These are phyloP conservation scores for Scaptomyza parva DNA, from an alignment of 2,888 invertebrate genomes.

Conservation along the genomic window DNA sequence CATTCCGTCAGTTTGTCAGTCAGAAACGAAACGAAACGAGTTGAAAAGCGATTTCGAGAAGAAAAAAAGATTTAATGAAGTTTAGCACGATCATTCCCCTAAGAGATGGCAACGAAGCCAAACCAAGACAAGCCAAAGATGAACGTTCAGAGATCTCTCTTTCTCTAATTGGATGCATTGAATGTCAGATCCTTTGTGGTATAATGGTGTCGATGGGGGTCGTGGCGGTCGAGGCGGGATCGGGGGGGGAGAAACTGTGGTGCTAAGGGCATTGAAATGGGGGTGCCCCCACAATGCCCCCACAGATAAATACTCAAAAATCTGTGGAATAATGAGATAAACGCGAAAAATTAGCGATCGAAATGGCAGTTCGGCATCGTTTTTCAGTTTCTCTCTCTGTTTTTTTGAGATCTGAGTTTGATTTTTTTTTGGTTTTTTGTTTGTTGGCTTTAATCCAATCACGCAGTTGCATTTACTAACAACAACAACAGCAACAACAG, in stretches of 20 bases:
- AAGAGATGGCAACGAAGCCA: conserved; percentile 49
- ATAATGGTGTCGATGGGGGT: background rate
- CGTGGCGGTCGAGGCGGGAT: too few relatives aligned
- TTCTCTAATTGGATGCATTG: conserved; percentile 74
- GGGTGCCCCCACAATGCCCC: conserved; percentile 45
- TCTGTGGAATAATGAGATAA: conserved; percentile 83
- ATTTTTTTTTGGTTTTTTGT: conserved; percentile 22
- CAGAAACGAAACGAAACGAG: conserved; percentile 30
- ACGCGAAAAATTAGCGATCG: conserved; percentile 83
- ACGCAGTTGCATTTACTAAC: conserved; percentile 75
- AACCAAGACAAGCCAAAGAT: too few relatives aligned
- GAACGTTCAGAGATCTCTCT: conserved; percentile 49
- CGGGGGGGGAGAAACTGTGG: background rate
- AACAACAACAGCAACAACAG: conserved; percentile 19
- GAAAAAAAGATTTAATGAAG: conserved; percentile 80
- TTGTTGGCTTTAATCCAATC: conserved; percentile 71
- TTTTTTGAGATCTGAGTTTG: conserved; percentile 13
- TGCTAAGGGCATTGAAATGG: background rate
- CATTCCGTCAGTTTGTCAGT: background rate
- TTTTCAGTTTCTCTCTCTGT: background rate
- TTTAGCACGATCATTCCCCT: conserved; percentile 77
- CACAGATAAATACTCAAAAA: conserved; percentile 75
- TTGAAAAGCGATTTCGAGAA: conserved; percentile 49
- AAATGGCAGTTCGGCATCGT: conserved; percentile 49
- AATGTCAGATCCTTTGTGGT: conserved; percentile 52